Conservation (phyloP, 2,113 vertebrate genomes). For the Cygnus atratus region DNA sequence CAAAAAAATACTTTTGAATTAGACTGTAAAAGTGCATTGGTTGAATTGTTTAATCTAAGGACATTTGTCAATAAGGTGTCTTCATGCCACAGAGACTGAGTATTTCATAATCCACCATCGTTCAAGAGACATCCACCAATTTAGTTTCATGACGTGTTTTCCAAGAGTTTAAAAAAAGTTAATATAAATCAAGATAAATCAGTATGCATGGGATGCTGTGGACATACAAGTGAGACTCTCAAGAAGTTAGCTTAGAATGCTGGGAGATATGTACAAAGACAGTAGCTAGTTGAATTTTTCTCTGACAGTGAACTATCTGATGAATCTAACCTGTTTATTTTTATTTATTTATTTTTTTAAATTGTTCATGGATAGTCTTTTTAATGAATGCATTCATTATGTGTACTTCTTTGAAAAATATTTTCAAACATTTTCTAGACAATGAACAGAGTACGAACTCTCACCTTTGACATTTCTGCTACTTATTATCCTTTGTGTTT, state of each 20-base stretch:
- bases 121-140: background rate
- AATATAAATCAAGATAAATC: fast-evolving
- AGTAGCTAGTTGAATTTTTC: background rate
- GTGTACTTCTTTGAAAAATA: background rate
- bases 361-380: background rate
- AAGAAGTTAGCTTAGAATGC: background rate
- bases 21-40: background rate
- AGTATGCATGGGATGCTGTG: background rate
- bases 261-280: background rate
- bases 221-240: background rate
- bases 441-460: background rate
- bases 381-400: background rate
- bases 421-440: background rate
- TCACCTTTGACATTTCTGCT: background rate
- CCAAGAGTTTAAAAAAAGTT: background rate
- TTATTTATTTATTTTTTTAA: background rate
- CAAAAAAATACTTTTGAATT: background rate
- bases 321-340: background rate
- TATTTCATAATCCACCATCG: background rate
- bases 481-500: background rate
- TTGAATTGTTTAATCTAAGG: background rate
- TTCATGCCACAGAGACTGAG: background rate
- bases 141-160: background rate
- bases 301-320: background rate
- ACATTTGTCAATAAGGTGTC: background rate